Evolutionary conservation across 2,113 vertebrate species (phyloP).

Genomic region (Brachirus orientalis): DNA sequence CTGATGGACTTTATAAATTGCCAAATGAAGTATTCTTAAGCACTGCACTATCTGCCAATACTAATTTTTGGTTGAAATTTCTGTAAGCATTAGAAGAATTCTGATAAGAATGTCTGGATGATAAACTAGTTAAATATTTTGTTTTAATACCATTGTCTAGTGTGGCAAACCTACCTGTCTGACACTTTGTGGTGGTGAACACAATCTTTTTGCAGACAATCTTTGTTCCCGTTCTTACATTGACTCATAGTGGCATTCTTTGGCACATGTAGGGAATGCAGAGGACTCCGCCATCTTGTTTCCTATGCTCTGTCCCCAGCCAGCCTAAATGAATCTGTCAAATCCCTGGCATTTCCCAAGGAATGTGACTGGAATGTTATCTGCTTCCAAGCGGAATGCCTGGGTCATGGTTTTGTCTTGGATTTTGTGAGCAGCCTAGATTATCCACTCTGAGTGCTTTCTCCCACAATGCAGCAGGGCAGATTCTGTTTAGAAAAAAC

Average conservation of each 20-base stretch:
- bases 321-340: conserved; percentile 42
- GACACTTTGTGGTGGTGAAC: conserved; percentile 37
- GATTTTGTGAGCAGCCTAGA: conserved; percentile 29
- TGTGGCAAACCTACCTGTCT: conserved; percentile 23
- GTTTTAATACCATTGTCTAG: neutral
- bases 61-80: too few relatives aligned
- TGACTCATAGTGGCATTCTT: conserved; percentile 61
- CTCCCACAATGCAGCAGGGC: conserved; percentile 56
- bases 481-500: conserved; percentile 20
- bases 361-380: conserved; percentile 75
- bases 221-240: conserved; percentile 32
- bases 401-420: conserved; percentile 50
- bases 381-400: conserved; percentile 59
- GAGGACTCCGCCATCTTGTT: conserved; percentile 44
- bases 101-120: too few relatives aligned
- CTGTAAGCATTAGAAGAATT: too few relatives aligned
- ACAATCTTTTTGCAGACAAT: conserved; percentile 38
- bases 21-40: too few relatives aligned
- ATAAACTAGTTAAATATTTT: neutral
- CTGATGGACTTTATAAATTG: too few relatives aligned
- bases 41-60: too few relatives aligned
- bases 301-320: conserved; percentile 54
- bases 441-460: conserved; percentile 45
- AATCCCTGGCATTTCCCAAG: conserved; percentile 58
- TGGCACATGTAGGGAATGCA: conserved; percentile 66